phyloP scores from a whole-genome alignment of 2,888 invertebrate species.

The Nymphalis urticae region DNA sequence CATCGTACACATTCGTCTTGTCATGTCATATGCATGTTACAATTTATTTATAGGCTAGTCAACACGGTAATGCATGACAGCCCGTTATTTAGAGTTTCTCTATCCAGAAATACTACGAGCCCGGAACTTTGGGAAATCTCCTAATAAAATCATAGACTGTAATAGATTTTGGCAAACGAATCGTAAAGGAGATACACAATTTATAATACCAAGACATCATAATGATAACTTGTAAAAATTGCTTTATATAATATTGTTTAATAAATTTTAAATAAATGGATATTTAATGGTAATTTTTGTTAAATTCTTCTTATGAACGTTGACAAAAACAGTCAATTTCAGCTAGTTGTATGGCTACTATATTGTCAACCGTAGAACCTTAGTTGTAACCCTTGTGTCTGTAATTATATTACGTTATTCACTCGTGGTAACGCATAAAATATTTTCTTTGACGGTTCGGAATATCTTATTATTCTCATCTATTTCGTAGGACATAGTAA shows the following conservation, averaged over 20 bases:
- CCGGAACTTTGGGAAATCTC: slow-evolving; percentile 41
- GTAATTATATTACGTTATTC: no score
- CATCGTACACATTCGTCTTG: slow-evolving; percentile 33
- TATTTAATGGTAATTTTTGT: no score
- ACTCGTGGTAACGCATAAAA: no score
- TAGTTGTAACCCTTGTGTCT: no score
- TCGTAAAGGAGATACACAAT: slow-evolving; percentile 31
- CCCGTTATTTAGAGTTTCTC: slow-evolving; percentile 37
- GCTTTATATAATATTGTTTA: background rate
- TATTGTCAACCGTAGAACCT: no score
- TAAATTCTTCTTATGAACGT: no score
- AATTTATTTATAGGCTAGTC: slow-evolving; percentile 39
- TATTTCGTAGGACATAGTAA: no score
- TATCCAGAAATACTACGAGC: slow-evolving; percentile 40
- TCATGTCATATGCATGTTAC: slow-evolving; percentile 36
- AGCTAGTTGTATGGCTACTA: no score
- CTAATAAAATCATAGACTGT: slow-evolving; percentile 42
- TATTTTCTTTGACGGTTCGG: no score
- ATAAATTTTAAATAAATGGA: no score
- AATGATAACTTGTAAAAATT: slow-evolving; percentile 1
- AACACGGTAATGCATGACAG: slow-evolving; percentile 37
- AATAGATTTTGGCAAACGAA: slow-evolving; percentile 41
- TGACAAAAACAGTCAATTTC: background rate
- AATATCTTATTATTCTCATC: no score
- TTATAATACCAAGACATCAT: slow-evolving; percentile 27